Conservation (phyloP, 2,797 vertebrate genomes). For the Tenualosa ilisha region DNA sequence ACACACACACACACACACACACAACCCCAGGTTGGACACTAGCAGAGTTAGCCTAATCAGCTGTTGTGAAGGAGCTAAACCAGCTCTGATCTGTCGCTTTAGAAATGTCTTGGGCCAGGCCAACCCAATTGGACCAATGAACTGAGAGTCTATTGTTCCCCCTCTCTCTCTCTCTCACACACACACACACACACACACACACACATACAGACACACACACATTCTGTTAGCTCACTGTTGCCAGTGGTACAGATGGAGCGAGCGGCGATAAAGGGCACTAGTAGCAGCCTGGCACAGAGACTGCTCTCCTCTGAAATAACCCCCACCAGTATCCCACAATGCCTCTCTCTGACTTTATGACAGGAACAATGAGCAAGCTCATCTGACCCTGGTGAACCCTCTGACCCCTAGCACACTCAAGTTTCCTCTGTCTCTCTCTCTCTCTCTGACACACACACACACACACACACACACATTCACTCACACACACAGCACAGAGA, state of each 20-base stretch:
- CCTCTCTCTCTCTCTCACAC: neutral
- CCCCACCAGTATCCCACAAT: slow-evolving; percentile 57
- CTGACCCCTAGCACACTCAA: neutral
- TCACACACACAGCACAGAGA: no score
- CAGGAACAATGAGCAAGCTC: slow-evolving; percentile 6
- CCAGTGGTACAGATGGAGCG: slow-evolving; percentile 46
- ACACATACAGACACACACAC: slow-evolving; percentile 19
- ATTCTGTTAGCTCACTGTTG: slow-evolving; percentile 48
- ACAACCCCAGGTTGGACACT: neutral
- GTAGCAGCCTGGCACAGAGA: slow-evolving; percentile 68
- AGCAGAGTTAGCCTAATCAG: neutral
- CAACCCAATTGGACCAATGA: no score
- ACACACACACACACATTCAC: no score
- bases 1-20: neutral
- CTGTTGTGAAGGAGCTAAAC: neutral
- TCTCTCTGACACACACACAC: neutral
- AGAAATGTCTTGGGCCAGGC: neutral
- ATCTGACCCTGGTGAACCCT: slow-evolving; percentile 52
- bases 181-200: slow-evolving; percentile 31
- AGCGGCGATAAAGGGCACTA: slow-evolving; percentile 51
- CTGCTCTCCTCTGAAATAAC: neutral
- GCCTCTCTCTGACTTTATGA: slow-evolving; percentile 52
- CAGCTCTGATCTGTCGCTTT: neutral
- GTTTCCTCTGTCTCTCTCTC: neutral
- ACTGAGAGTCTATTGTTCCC: neutral